These are phyloP conservation scores for Limosa lapponica DNA, from an alignment of 2,797 vertebrate species.

Conservation along the genomic window DNA sequence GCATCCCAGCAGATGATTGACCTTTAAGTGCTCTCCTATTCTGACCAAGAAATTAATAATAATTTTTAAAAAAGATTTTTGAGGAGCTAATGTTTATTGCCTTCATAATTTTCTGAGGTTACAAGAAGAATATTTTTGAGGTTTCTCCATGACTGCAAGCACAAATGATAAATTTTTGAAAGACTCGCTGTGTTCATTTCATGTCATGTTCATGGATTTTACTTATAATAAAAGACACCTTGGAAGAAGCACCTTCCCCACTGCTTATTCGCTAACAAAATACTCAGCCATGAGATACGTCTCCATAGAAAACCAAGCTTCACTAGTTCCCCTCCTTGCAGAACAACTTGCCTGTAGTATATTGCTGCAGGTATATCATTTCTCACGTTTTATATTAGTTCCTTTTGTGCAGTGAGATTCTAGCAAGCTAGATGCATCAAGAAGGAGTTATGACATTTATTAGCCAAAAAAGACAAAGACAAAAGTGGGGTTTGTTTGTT, in stretches of 20 bases:
- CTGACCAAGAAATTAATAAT: background rate
- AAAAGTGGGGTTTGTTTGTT: background rate
- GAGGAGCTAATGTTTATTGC: background rate
- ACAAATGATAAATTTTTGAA: background rate
- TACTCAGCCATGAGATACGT: background rate
- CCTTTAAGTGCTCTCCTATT: background rate
- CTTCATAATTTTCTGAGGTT: background rate
- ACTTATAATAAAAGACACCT: background rate
- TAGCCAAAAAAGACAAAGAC: background rate
- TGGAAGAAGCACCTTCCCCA: background rate
- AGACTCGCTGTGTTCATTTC: background rate
- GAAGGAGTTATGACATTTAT: background rate
- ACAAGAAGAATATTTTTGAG: background rate
- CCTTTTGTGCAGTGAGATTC: background rate
- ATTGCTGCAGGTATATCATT: background rate
- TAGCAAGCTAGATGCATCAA: background rate
- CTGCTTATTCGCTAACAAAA: background rate
- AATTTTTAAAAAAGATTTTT: background rate
- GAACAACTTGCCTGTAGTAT: background rate
- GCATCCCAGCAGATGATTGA: background rate
- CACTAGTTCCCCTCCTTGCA: background rate
- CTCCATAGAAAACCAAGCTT: background rate
- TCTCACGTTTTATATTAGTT: background rate
- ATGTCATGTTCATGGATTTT: background rate
- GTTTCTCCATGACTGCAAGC: rapidly evolving